These are phyloP conservation scores for Desmophyllum pertusum DNA, from an alignment of 92 coral and sea anemone species.

Conservation along the genomic window DNA sequence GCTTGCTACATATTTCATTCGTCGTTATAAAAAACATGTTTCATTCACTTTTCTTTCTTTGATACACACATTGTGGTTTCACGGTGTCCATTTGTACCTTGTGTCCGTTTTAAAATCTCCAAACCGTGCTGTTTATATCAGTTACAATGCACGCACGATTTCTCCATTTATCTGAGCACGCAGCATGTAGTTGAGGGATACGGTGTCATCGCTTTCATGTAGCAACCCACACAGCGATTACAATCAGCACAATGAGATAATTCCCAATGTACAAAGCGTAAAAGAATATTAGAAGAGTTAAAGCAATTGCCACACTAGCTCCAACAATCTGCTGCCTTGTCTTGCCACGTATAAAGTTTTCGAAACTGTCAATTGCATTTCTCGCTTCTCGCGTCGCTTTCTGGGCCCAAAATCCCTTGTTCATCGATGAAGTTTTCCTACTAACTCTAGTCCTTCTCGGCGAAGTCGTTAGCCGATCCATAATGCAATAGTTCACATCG, in stretches of 20 bases:
- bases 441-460: conserved; percentile 5
- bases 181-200: background rate
- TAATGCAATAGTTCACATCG: background rate
- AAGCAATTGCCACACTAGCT: conserved; percentile 71
- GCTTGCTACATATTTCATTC: background rate
- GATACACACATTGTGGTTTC: background rate
- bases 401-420: conserved; percentile 30
- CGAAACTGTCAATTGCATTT: conserved; percentile 84
- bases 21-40: no score
- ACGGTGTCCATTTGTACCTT: background rate
- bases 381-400: conserved; percentile 69
- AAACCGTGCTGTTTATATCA: background rate
- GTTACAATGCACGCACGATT: no score
- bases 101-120: background rate
- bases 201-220: conserved; percentile 44
- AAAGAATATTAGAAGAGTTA: conserved; percentile 80
- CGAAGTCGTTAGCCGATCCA: conserved; percentile 1
- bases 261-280: conserved; percentile 84
- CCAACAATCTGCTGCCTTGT: conserved; percentile 62
- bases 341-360: conserved; percentile 75
- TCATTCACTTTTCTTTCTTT: background rate
- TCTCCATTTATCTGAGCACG: background rate
- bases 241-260: conserved; percentile 84
- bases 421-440: conserved; percentile 9
- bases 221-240: conserved; percentile 90